phyloP scores from a whole-genome alignment of 2,797 vertebrate species.

The Cossypha dichroa region DNA sequence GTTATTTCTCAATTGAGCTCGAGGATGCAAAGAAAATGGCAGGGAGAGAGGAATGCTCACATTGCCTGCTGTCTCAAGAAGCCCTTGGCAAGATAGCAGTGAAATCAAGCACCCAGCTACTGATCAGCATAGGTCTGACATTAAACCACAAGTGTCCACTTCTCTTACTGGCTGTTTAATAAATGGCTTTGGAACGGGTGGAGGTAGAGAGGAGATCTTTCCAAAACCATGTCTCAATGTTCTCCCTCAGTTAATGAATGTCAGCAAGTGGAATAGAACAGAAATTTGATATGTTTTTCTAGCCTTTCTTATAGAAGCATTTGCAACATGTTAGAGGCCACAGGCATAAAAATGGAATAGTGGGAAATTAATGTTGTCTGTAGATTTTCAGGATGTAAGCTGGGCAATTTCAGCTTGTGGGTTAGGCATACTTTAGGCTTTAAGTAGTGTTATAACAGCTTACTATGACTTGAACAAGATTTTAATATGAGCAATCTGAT shows the following conservation, averaged over 20 bases:
- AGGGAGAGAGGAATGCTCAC: background rate
- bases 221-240: slow-evolving; percentile 4
- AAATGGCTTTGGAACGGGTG: slow-evolving; percentile 12
- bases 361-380: slow-evolving; percentile 35
- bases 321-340: slow-evolving; percentile 42
- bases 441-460: slow-evolving; percentile 45
- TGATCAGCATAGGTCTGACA: background rate
- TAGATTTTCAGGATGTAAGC: slow-evolving; percentile 33
- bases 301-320: slow-evolving; percentile 47
- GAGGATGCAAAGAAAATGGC: background rate
- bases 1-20: background rate
- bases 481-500: slow-evolving; percentile 29
- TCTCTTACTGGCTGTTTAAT: slow-evolving; percentile 22
- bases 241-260: slow-evolving; percentile 60
- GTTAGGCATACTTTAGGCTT: slow-evolving; percentile 18
- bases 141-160: slow-evolving; percentile 15
- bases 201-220: slow-evolving; percentile 28
- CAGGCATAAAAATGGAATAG: slow-evolving; percentile 26
- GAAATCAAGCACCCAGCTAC: background rate
- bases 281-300: slow-evolving; percentile 56
- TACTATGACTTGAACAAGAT: background rate
- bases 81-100: background rate
- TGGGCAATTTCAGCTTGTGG: slow-evolving; percentile 22
- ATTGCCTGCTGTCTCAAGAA: background rate
- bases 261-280: slow-evolving; percentile 49